Conservation (phyloP, 2,113 vertebrate genomes). For the Cinclus cinclus region DNA sequence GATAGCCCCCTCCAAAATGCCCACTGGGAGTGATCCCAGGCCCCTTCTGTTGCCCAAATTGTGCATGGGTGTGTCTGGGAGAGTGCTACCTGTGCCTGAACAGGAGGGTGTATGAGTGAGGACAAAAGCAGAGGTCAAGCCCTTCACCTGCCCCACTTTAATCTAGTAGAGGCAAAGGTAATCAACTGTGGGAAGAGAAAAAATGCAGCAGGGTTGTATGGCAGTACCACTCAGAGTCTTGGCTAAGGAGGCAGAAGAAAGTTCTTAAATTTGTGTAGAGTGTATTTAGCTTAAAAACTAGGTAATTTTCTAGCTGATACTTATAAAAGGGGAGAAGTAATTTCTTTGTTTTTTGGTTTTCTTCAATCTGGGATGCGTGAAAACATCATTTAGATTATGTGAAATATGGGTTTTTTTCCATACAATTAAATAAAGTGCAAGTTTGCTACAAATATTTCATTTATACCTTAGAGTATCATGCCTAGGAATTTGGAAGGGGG, state of each 20-base stretch:
- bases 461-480: neutral
- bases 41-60: neutral
- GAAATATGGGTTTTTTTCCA: neutral
- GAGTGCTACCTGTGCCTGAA: neutral
- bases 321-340: neutral
- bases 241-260: neutral
- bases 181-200: neutral
- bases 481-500: neutral
- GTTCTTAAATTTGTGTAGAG: neutral
- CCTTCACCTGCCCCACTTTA: neutral
- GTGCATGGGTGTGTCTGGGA: neutral
- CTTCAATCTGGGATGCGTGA: neutral
- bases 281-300: neutral
- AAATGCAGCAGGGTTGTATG: neutral
- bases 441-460: neutral
- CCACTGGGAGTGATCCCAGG: neutral
- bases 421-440: neutral
- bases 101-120: neutral
- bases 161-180: neutral
- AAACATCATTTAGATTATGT: neutral
- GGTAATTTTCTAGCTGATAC: neutral
- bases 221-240: neutral
- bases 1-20: fast-evolving
- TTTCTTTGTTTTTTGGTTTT: neutral
- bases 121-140: neutral